Conservation (phyloP, 2,797 vertebrate species). For the Chromobotia macracanthus region DNA sequence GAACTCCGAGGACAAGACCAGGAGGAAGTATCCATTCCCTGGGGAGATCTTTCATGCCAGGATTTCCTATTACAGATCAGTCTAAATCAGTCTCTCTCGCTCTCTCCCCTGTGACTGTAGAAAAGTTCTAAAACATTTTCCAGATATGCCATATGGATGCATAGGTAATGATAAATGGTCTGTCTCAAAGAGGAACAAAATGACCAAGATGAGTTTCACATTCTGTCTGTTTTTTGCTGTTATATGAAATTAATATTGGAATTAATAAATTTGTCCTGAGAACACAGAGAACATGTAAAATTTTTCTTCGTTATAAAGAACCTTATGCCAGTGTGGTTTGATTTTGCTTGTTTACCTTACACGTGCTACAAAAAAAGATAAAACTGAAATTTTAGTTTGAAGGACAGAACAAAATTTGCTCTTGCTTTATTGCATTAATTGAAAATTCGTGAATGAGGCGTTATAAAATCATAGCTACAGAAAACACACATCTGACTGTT, state of each 20-base stretch:
- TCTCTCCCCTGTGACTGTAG: conserved; percentile 43
- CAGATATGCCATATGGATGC: conserved; percentile 15
- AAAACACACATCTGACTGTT: not conserved
- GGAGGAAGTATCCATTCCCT: conserved; percentile 62
- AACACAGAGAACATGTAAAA: not conserved
- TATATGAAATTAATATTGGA: not conserved
- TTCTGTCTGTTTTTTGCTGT: not conserved
- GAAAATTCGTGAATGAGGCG: too few species aligned
- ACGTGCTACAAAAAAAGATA: too few species aligned
- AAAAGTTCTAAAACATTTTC: conserved; percentile 46
- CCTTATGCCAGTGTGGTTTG: too few species aligned
- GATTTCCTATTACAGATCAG: conserved; percentile 55
- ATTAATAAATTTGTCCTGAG: not conserved
- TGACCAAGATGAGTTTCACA: conserved; percentile 19
- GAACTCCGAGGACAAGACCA: conserved; percentile 61
- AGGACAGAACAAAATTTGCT: too few species aligned
- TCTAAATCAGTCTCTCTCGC: conserved; percentile 66
- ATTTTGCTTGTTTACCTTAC: too few species aligned
- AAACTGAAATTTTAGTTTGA: too few species aligned
- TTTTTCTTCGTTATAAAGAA: too few species aligned
- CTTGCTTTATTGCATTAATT: too few species aligned
- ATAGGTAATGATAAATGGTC: conserved; percentile 26
- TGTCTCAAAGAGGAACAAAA: conserved; percentile 9
- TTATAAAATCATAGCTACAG: not conserved
- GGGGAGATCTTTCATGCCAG: conserved; percentile 55